A percentile compares a stretch with the other conserved stretches of the same genome.
Evolutionary conservation across 2,113 vertebrate species (phyloP).

Genomic region (Rhegmatorhina hoffmannsi): DNA sequence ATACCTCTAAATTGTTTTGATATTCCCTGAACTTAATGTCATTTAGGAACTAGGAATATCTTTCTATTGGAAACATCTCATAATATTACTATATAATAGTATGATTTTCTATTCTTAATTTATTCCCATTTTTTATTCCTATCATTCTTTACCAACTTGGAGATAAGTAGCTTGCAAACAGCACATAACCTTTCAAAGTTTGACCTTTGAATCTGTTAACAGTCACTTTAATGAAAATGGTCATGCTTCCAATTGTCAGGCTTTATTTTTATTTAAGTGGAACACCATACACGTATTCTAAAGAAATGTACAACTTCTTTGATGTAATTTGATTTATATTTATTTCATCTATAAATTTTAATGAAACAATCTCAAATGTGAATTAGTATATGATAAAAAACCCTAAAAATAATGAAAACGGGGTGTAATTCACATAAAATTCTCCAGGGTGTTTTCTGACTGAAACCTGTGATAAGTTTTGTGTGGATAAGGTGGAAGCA

Average conservation of each 20-base stretch:
- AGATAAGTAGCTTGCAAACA: background rate
- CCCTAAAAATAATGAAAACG: background rate
- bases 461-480: background rate
- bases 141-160: background rate
- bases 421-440: background rate
- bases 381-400: background rate
- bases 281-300: background rate
- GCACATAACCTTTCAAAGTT: background rate
- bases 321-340: background rate
- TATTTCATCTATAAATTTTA: background rate
- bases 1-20: background rate
- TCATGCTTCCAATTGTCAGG: background rate
- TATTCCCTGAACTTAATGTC: background rate
- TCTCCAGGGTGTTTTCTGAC: background rate
- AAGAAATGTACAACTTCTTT: background rate
- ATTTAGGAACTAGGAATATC: background rate
- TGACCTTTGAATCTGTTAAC: background rate
- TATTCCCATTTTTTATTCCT: background rate
- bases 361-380: background rate
- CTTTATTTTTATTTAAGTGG: background rate
- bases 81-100: background rate
- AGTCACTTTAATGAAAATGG: constrained; percentile 23
- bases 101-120: background rate
- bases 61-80: background rate
- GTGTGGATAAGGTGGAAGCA: background rate